Evolutionary conservation across 2,888 invertebrate genomes (phyloP), one percentile per base, ranked within the genome.

Genomic region (Pristionchus arcanus): DNA sequence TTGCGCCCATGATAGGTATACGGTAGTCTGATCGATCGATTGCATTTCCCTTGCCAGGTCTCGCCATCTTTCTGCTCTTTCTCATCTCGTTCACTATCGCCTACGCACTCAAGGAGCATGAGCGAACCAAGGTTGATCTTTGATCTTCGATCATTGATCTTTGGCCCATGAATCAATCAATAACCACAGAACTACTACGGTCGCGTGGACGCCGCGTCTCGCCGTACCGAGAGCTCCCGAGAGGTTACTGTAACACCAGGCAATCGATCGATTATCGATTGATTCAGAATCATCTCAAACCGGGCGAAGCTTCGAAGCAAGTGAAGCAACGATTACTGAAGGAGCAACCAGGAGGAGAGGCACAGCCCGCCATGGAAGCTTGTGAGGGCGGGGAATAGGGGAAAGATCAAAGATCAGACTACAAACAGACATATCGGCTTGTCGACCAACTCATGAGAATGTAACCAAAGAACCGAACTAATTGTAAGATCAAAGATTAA

Each of bases 151-250:
- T 16, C 42, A 7, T 15, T 31, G n/a, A n/a, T n/a, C n/a, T n/a
- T n/a, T n/a, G n/a, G n/a, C n/a, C n/a, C n/a, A n/a, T n/a, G 25
- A 19, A 25, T 25, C 49, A 85, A 85, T 63, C 63, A 19, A 68
- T 34, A 15, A 1, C 37, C 63, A 28, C 87, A 87, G 87, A 87
- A 34, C 16, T 87, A 87, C 87, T 87, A 87, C 68, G 87, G 68
- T 87, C 87, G 87, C n/a, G 53, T 87, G n/a, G 87, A 87, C 87
- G 68, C 87, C 2, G 66, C 87, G 28, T 87, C 87, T n/a, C 37
- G 68, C 9, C 81, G 81, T 28, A 49, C 81, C 13, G 81, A 81
- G 49, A 81, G 81, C 81, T n/a, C 49, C n/a, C 31, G 49, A 81
- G 81, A 81, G 81, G 81, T 71, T 81, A 81, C 81, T 25, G 81